A percentile compares a stretch with the other conserved stretches of the same genome.
Evolutionary conservation across 2,797 vertebrate species (phyloP).

Genomic region (Epinephelus coioides): DNA sequence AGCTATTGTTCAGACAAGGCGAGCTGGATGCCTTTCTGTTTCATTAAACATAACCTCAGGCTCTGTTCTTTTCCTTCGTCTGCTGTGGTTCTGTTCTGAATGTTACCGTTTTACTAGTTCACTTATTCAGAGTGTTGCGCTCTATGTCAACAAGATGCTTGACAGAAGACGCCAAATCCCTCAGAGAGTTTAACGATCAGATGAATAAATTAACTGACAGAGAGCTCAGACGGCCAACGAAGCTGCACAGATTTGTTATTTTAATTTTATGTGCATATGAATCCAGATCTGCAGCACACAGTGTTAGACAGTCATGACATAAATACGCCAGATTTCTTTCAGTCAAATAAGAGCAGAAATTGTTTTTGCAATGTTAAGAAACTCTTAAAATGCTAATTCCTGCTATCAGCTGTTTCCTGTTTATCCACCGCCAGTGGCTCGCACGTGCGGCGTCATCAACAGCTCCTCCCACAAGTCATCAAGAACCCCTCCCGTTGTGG

Average conservation of each 20-base stretch:
- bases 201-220: slow-evolving; percentile 4
- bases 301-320: neutral
- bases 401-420: too few relatives aligned
- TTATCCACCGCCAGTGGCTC: too few relatives aligned
- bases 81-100: neutral
- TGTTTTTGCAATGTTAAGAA: too few relatives aligned
- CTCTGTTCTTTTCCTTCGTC: slow-evolving; percentile 13
- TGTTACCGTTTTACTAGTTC: neutral
- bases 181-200: neutral
- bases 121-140: slow-evolving; percentile 2
- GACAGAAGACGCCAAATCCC: neutral
- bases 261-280: neutral
- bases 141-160: slow-evolving; percentile 9
- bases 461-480: too few relatives aligned
- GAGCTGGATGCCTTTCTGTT: slow-evolving; percentile 20
- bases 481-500: too few relatives aligned
- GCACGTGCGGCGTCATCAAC: too few relatives aligned
- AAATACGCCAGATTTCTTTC: too few relatives aligned
- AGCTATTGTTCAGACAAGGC: slow-evolving; percentile 18
- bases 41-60: slow-evolving; percentile 35
- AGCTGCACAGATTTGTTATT: neutral
- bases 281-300: neutral
- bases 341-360: too few relatives aligned
- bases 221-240: too few relatives aligned
- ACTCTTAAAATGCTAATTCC: too few relatives aligned